Evolutionary conservation across 2,113 vertebrate species (phyloP), one percentile per base, ranked within the genome.

Genomic region (Solea solea): DNA sequence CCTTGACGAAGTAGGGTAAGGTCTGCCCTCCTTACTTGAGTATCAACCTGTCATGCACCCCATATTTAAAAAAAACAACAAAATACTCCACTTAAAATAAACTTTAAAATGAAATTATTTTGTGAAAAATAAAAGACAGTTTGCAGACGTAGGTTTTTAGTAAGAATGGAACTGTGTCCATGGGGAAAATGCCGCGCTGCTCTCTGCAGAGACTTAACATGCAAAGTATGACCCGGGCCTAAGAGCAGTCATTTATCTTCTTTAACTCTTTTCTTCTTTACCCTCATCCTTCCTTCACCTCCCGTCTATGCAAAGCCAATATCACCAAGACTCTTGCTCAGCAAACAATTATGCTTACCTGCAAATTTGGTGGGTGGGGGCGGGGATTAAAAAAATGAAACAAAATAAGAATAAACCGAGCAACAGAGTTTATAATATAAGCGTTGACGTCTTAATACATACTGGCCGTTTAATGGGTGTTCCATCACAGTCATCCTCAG

Each of bases 401-500:
- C 71, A 65, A 88, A 76, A 82, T 63, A 74, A 73, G 42, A 83
- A 81, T 83, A 83, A 83, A 89, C 74, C 77, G 34, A 85, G 42
- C 61, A 50, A 48, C 79, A 64, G 66, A 62, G 89, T 90, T 91
- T 89, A 86, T 85, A 90, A 90, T 90, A 89, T 84, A 78, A 85
- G 89, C 79, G 63, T 73, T 93, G 92, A 93, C 92, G 88, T 90
- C 77, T 81, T 90, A 90, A 94, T 93, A 90, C 86, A 91, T 92
- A 86, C 78, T 63, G 81, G 83, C 80, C 79, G 76, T 84, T 90
- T 90, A 92, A 92, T 91, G 88, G 92, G 85, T 74, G 86, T 90
- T 94, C 90, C 88, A 88, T 94, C 93, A 93, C 89, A 92, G 93
- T 94, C 92, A 93, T 86, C 75, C 80, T 75, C 60, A 84, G 87